A percentile compares a stretch with the other conserved stretches of the same genome.
Conservation (phyloP, 2,797 vertebrate species). For the Heterohyrax brucei region DNA sequence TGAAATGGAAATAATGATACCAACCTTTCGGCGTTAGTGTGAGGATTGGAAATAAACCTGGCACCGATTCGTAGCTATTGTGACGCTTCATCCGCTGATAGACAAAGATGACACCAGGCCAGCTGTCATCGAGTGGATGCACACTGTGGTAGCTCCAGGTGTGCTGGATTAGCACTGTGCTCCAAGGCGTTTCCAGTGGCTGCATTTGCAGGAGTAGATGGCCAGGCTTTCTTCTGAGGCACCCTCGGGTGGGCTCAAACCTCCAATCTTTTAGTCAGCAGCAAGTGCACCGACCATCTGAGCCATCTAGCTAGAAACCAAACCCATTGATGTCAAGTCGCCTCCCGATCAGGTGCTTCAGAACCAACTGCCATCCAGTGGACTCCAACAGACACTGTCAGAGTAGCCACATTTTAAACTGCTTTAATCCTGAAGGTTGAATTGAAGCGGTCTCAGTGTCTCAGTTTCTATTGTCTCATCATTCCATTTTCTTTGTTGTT, state of each 20-base stretch:
- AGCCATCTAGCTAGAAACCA: not conserved
- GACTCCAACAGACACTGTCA: not conserved
- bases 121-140: not conserved
- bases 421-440: slow-evolving; percentile 41
- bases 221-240: not conserved
- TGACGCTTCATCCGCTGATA: not conserved
- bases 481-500: slow-evolving; percentile 10
- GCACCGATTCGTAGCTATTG: not conserved
- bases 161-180: not conserved
- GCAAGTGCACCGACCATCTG: not conserved
- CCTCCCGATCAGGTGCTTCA: too few species aligned
- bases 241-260: not conserved
- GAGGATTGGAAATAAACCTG: slow-evolving; percentile 11
- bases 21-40: not conserved
- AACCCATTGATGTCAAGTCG: not conserved
- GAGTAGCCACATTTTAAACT: slow-evolving; percentile 47
- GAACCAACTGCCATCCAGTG: too few species aligned
- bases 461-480: not conserved
- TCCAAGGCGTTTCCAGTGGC: not conserved
- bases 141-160: not conserved
- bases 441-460: slow-evolving; percentile 5
- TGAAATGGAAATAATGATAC: not conserved
- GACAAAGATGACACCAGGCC: not conserved
- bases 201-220: not conserved
- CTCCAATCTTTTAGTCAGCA: not conserved